Conservation (phyloP, 2,888 invertebrate genomes). For the Diaphora mendica region DNA sequence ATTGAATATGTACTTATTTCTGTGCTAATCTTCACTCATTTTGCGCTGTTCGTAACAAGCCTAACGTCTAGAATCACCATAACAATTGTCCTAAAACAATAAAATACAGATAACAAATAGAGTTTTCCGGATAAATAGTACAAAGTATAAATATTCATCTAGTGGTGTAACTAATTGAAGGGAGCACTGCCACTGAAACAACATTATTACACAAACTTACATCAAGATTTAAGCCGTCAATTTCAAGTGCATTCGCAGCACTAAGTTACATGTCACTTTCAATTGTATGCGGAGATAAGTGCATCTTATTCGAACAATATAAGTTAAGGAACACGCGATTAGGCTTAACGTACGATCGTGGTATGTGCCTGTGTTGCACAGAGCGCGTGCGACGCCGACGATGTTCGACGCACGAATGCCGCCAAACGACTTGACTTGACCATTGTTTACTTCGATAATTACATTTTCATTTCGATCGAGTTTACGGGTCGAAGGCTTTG, state of each 20-base stretch:
- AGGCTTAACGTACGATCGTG: conserved; percentile 69
- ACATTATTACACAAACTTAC: conserved; percentile 56
- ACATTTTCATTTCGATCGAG: conserved; percentile 82
- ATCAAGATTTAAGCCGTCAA: conserved; percentile 59
- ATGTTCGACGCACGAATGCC: conserved; percentile 81
- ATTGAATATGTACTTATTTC: conserved; percentile 74
- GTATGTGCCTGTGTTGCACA: conserved; percentile 63
- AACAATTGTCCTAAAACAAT: conserved; percentile 80
- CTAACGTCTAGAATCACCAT: conserved; percentile 73
- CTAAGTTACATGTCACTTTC: conserved; percentile 60
- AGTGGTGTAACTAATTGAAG: conserved; percentile 62
- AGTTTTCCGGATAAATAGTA: conserved; percentile 72
- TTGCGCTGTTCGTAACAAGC: conserved; percentile 64
- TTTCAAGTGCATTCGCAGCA: conserved; percentile 73
- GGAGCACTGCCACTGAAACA: conserved; percentile 69
- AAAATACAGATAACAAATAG: conserved; percentile 68
- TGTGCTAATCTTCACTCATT: conserved; percentile 71
- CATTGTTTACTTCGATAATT: conserved; percentile 84
- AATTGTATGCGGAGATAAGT: conserved; percentile 62
- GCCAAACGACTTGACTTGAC: conserved; percentile 68
- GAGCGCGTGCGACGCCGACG: conserved; percentile 77
- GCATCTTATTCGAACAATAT: conserved; percentile 67
- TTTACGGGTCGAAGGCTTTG: conserved; percentile 80
- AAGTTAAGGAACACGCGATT: conserved; percentile 68
- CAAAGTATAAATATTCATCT: conserved; percentile 74